Evolutionary conservation across 2,113 vertebrate species (phyloP).

Genomic region (Tenebrosternarchus preto): DNA sequence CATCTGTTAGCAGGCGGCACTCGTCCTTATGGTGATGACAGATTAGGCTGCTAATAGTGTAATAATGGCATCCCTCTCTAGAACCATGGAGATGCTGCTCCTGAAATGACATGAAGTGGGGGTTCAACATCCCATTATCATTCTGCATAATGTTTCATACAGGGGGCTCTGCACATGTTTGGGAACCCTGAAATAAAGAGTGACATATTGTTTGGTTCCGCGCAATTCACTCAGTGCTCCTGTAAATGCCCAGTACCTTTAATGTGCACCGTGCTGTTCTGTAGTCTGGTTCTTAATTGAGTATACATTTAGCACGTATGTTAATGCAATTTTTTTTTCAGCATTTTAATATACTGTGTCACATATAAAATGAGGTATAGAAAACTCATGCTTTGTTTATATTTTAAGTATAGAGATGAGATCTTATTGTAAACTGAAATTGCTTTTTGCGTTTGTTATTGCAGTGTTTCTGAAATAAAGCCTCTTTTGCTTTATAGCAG

Average conservation of each 20-base stretch:
- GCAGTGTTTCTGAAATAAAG: not conserved
- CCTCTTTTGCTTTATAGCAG: not conserved
- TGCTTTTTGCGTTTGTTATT: too few relatives aligned
- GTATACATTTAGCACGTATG: not conserved
- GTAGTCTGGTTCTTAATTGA: not conserved
- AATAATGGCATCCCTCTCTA: slow-evolving; percentile 29
- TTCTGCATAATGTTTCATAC: slow-evolving; percentile 29
- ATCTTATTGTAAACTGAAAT: too few relatives aligned
- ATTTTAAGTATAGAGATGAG: too few relatives aligned
- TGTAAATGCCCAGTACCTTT: slow-evolving; percentile 2
- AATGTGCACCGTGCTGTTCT: not conserved
- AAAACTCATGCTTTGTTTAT: too few relatives aligned
- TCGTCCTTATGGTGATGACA: slow-evolving; percentile 20
- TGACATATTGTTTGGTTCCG: not conserved
- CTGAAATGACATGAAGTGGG: slow-evolving; percentile 38
- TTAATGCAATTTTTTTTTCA: too few relatives aligned
- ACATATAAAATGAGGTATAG: too few relatives aligned
- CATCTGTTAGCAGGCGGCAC: slow-evolving; percentile 11
- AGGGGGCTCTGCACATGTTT: slow-evolving; percentile 10
- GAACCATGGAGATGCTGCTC: not conserved
- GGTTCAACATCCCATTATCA: slow-evolving; percentile 36
- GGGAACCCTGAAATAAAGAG: slow-evolving; percentile 18
- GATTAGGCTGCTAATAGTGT: slow-evolving; percentile 32
- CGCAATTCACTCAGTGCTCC: not conserved
- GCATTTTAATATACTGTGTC: too few relatives aligned